phyloP scores from a whole-genome alignment of 1,140 invertebrate genomes.

The Drosophila bocqueti region DNA sequence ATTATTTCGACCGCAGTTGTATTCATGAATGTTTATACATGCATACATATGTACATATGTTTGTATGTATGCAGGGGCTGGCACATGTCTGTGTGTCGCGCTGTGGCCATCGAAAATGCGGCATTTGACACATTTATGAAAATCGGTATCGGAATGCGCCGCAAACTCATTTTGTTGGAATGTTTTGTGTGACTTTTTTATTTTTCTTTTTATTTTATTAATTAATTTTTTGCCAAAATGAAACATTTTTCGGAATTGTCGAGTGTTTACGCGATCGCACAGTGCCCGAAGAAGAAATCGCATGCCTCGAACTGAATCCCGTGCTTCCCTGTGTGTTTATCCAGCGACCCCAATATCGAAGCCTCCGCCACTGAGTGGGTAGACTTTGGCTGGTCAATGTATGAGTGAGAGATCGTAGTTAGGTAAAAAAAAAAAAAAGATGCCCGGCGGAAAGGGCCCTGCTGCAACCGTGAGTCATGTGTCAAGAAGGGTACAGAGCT shows the following conservation, averaged over 20 bases:
- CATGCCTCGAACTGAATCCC: neutral
- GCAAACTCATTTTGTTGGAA: conserved; percentile 82
- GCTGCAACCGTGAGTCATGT: conserved; percentile 51
- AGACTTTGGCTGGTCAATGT: conserved; percentile 27
- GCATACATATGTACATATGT: neutral
- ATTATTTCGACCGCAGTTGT: neutral
- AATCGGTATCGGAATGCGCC: conserved; percentile 79
- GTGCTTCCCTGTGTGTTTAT: conserved; percentile 1
- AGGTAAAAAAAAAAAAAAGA: conserved; percentile 6
- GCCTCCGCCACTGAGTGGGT: neutral
- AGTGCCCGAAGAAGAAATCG: conserved; percentile 20
- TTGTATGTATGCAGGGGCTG: conserved; percentile 2
- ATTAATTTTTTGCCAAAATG: conserved; percentile 47
- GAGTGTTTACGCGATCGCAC: conserved; percentile 33
- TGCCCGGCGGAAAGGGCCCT: conserved; percentile 18
- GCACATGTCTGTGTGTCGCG: conserved; percentile 24
- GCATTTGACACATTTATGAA: conserved; percentile 83
- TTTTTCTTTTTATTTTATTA: conserved; percentile 17
- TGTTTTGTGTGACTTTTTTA: conserved; percentile 63
- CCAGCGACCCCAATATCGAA: conserved; percentile 1
- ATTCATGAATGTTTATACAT: conserved; percentile 9
- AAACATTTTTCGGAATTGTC: conserved; percentile 44
- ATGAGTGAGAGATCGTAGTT: conserved; percentile 19
- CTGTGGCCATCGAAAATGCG: conserved; percentile 71
- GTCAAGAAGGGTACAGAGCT: neutral